Base-by-base conservation (phyloP, 92 coral and sea anemone genomes). In the Galaxea fascicularis region DNA sequence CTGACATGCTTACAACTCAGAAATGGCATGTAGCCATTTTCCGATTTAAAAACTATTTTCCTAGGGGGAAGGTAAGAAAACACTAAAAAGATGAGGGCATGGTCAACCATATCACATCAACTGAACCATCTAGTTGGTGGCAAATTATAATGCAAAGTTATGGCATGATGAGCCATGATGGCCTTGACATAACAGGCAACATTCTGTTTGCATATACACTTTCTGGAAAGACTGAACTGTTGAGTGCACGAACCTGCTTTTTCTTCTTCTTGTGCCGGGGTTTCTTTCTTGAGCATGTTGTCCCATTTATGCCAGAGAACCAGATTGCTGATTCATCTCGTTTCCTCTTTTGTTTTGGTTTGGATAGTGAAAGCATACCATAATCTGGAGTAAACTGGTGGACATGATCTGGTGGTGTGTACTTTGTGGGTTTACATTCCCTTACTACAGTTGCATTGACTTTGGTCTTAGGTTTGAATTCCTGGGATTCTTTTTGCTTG, bases 371-470 rank as follows among this genome's bases (percentile, higher is more conserved):
- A 0, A 78, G 63, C 73, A 78, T 63, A 17, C 83, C 65, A 64
- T 24, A 78, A 47, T 64, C 83, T 10, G 83, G 83, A 17, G 21
- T 28, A 47, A 78, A 18, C 45, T 63, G 83, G 65, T 46, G 62
- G 12, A 49, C 83, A 60, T 78, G 83, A 46, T 60, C 26, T 25
- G 83, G 69, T 41, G 83, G 10, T 8, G 71, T 26, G 29, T 60
- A 78, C 46, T 47, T 65, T 2, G 21, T 27, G 25, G 45, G 60
- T 8, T 64, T 63, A 22, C 8, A 18, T 18, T 14, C 1, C 16
- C 25, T 41, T 45, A 10, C 9, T n/a, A 6, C 10, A 10, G 22
- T 20, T 35, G n/a, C 27, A 58, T n/a, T 35, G 26, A 10, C 3
- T 39, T 24, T 35, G 7, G 49, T 75, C 57, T 31, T 44, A n/a